These are phyloP conservation scores for Chloroclystis v-ata DNA, from an alignment of 2,888 invertebrate species.

Conservation along the genomic window DNA sequence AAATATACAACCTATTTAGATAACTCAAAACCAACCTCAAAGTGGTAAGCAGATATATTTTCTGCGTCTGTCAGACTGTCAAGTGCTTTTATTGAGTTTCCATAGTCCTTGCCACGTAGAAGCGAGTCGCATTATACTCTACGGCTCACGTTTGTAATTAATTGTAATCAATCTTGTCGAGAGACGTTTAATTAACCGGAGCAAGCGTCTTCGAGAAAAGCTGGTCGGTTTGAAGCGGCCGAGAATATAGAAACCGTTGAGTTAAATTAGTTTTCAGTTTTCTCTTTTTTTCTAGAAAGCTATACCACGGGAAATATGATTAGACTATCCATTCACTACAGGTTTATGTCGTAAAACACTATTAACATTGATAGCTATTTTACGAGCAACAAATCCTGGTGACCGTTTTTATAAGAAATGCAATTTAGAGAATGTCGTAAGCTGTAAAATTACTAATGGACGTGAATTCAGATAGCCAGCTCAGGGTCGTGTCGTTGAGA, in stretches of 20 bases:
- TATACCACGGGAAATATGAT: too few relatives aligned
- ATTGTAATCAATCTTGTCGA: slow-evolving; percentile 11
- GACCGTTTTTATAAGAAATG: neutral
- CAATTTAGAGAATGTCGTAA: neutral
- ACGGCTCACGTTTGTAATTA: slow-evolving; percentile 4
- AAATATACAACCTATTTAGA: too few relatives aligned
- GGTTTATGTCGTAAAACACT: too few relatives aligned
- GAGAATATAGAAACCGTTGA: too few relatives aligned
- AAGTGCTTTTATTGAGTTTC: too few relatives aligned
- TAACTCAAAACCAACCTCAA: too few relatives aligned
- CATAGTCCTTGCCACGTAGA: too few relatives aligned
- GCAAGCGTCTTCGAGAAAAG: neutral
- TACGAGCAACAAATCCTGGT: neutral
- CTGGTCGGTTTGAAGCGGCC: neutral
- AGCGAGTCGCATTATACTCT: neutral
- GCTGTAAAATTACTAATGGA: slow-evolving; percentile 2
- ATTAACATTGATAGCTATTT: neutral
- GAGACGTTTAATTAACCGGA: slow-evolving; percentile 9
- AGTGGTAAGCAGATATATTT: too few relatives aligned
- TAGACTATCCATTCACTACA: too few relatives aligned
- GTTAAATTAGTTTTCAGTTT: too few relatives aligned
- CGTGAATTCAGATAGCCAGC: neutral
- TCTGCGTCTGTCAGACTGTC: too few relatives aligned
- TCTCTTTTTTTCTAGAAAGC: too few relatives aligned
- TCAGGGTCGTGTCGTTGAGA: neutral